Conservation (phyloP, 2,797 vertebrate species). For the Onychomys arenicola region DNA sequence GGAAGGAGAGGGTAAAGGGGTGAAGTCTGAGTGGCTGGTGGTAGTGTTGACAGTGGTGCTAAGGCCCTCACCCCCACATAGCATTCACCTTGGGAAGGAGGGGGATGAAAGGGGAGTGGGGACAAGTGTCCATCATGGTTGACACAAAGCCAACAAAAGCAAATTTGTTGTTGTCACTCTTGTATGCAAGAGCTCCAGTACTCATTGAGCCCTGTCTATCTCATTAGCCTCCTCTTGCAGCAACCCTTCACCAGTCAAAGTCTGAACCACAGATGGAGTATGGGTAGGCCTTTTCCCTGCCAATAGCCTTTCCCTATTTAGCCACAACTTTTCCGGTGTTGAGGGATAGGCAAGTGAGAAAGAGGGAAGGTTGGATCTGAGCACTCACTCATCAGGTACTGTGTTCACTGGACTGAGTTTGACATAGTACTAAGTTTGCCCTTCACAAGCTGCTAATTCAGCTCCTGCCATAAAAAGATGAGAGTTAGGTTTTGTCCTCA, state of each 20-base stretch:
- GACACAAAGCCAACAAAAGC: neutral
- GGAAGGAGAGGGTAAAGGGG: neutral
- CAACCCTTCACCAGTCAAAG: neutral
- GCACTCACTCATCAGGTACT: neutral
- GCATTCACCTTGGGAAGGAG: neutral
- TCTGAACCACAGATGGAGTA: neutral
- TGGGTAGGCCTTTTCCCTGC: neutral
- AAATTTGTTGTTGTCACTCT: neutral
- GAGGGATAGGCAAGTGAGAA: neutral
- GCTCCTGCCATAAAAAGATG: neutral
- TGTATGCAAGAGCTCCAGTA: neutral
- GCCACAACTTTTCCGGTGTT: neutral
- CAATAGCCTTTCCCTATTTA: neutral
- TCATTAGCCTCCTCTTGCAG: neutral
- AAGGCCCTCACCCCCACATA: neutral
- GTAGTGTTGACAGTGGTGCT: neutral
- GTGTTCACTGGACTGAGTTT: neutral
- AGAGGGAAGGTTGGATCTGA: neutral
- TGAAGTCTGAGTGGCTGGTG: neutral
- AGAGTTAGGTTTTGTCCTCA: neutral
- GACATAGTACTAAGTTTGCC: neutral
- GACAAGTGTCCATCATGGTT: neutral
- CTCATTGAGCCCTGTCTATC: neutral
- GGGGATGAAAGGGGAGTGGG: neutral
- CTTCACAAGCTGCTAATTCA: neutral